Evolutionary conservation across 2,888 invertebrate species (phyloP), one percentile per base, ranked within the genome.

Genomic region (Corythucha ciliata): DNA sequence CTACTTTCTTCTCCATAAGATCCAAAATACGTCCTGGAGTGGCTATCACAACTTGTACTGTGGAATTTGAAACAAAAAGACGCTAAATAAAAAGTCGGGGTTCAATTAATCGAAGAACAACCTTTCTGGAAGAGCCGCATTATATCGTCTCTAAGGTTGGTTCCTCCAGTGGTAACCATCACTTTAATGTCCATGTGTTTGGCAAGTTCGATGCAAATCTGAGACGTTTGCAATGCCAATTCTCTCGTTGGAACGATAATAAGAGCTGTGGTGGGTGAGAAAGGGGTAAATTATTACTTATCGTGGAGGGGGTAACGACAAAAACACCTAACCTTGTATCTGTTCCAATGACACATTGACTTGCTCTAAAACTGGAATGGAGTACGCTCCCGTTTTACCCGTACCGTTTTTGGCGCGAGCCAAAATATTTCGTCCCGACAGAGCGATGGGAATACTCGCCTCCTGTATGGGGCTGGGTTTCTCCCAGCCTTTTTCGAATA

Each of bases 401-500:
- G 98, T 98, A 65, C 98, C 98, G 73, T 98, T 98, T 75, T 99
- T 98, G 63, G 98, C 98, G 70, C 98, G 79, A 55, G 98, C 98
- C 65, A 98, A 78, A 63, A 98, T 84, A 74, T 99, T 97, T 73
- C 93, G 86, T 65, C 97, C 97, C 65, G 92, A 87, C 63, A 98
- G 78, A 60, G 98, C 97, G 66, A 97, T 91, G 57, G 97, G 97
- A 73, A 98, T 98, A 68, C 96, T 90, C 65, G 92, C 92, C 77
- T 96, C 98, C 77, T 98, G 98, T 74, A 98, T 98, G 25, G 98
- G 98, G 57, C 94, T 94, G 50, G 98, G 98, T 72, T 92, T 91
- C 70, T 99, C 98, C 98, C 92, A 96, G 55, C 96, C 98, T 73
- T 98, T 98, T 71, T 99, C 98, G 71, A 97, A 99, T 68, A 99